Conservation (phyloP, 2,888 invertebrate genomes). For the Rhorus exstirpatorius region DNA sequence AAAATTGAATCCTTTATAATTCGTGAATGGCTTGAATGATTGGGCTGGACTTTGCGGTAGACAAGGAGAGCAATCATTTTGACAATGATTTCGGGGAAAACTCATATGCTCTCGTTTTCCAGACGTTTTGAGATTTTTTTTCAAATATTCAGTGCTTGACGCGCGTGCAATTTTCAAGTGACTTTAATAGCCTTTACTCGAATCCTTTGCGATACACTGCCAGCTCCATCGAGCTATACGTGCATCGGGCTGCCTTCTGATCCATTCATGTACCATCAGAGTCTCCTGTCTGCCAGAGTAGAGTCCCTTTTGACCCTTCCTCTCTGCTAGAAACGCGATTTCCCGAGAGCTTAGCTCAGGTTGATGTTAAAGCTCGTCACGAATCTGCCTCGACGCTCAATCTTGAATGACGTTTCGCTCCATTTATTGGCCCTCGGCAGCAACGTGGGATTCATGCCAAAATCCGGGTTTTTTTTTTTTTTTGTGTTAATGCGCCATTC, state of each 20-base stretch:
- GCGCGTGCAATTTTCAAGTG: too few species aligned
- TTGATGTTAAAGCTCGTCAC: conserved; percentile 26
- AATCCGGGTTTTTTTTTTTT: conserved; percentile 63
- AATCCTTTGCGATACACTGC: too few species aligned
- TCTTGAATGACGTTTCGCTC: conserved; percentile 72
- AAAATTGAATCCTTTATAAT: too few species aligned
- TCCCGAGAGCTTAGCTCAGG: conserved; percentile 24
- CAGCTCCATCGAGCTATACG: too few species aligned
- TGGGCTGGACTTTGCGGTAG: too few species aligned
- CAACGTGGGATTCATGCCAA: conserved; percentile 79
- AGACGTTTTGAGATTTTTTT: background rate
- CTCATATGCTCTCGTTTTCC: too few species aligned
- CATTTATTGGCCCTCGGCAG: conserved; percentile 74
- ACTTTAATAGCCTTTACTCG: too few species aligned
- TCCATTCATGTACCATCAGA: conserved; percentile 4
- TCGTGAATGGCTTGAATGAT: too few species aligned
- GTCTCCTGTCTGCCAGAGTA: conserved; percentile 5
- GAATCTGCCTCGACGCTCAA: conserved; percentile 67
- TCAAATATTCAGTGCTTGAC: too few species aligned
- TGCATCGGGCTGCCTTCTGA: background rate
- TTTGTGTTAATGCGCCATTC: conserved; percentile 33
- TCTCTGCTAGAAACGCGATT: conserved; percentile 28
- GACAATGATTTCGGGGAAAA: too few species aligned
- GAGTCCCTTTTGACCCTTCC: conserved; percentile 6
- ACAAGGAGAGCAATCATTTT: too few species aligned